Evolutionary conservation across 2,113 vertebrate genomes (phyloP), one percentile per base, ranked within the genome.

Genomic region (Oxyura jamaicensis): DNA sequence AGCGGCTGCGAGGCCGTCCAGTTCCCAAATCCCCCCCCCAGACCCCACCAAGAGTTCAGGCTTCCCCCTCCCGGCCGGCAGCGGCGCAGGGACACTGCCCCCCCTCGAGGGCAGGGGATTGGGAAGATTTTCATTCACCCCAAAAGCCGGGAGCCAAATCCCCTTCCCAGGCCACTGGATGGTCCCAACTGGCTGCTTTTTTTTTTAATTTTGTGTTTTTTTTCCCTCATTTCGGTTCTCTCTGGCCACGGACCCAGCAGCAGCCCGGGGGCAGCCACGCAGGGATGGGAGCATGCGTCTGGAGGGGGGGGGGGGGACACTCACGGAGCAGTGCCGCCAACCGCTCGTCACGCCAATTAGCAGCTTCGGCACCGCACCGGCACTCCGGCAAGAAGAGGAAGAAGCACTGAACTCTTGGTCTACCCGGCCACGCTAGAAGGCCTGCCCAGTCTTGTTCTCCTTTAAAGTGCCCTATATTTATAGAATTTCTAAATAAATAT

Each of bases 401-500:
- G 91, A 91, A 84, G 74, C 77, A 2, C 80, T 77, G 66, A 95
- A 92, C 92, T 93, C 92, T 87, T 29, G 88, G 86, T 73, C 42
- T 11, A 7, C 3, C 55, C 31, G 73, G 89, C 91, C 81, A 4
- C 1, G 33, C 86, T 9, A 10, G 71, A 71, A 73, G 85, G 83
- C 85, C 93, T n/a, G 73, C 93, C 97, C 97, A 97, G 98, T 98
- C 98, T 98, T 98, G 98, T 98, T 98, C 98, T 98, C 98, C 98
- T 98, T 98, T 98, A 98, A 98, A 98, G 98, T 98, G 98, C 98
- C 98, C 98, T 98, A 98, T 97, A 98, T 97, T 96, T 97, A 97
- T 98, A 98, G 97, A 98, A 79, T 97, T 97, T 97, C 98, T 98
- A 98, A 98, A 98, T 98, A 98, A 98, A 98, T 98, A 98, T 97